A percentile compares a stretch with the other conserved stretches of the same genome.
Evolutionary conservation across 2,888 invertebrate species (phyloP).

Genomic region (Scaptodrosophila latifasciaeformis): DNA sequence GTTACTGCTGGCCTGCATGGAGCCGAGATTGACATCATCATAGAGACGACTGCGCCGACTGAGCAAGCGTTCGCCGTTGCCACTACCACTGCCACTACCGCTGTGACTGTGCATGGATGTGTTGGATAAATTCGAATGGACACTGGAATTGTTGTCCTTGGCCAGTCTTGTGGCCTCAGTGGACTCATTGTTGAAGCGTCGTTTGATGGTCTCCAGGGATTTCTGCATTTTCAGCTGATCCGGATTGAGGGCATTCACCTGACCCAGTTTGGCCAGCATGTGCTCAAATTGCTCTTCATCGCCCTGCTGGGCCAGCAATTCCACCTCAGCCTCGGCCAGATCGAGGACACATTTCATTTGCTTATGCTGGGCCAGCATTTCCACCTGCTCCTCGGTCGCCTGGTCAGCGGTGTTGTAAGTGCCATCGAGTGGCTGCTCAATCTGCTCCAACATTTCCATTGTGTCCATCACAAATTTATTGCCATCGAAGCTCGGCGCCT

Average conservation of each 20-base stretch:
- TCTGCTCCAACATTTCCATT: slow-evolving; percentile 64
- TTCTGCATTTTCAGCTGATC: slow-evolving; percentile 73
- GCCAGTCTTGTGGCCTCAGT: too few species aligned
- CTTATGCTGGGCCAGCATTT: slow-evolving; percentile 21
- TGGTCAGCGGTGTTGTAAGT: slow-evolving; percentile 55
- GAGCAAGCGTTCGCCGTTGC: slow-evolving; percentile 66
- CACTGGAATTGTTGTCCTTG: too few species aligned
- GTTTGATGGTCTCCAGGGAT: slow-evolving; percentile 73
- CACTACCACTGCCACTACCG: slow-evolving; percentile 32
- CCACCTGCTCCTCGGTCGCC: background rate
- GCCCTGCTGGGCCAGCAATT: slow-evolving; percentile 64
- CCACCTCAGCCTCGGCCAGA: slow-evolving; percentile 66
- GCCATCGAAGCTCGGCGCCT: slow-evolving; percentile 30
- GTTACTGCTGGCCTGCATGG: slow-evolving; percentile 41
- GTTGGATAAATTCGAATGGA: background rate
- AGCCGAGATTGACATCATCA: slow-evolving; percentile 70
- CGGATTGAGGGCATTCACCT: slow-evolving; percentile 59
- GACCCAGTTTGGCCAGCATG: slow-evolving; percentile 70
- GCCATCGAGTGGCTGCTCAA: slow-evolving; percentile 61
- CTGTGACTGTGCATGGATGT: slow-evolving; percentile 7
- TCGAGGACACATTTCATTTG: slow-evolving; percentile 68
- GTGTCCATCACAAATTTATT: slow-evolving; percentile 39
- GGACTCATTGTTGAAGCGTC: slow-evolving; percentile 59
- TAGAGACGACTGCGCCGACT: slow-evolving; percentile 74
- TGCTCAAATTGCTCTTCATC: slow-evolving; percentile 73